Evolutionary conservation across 2,113 vertebrate genomes (phyloP).

Genomic region (Myrmecobius fasciatus): DNA sequence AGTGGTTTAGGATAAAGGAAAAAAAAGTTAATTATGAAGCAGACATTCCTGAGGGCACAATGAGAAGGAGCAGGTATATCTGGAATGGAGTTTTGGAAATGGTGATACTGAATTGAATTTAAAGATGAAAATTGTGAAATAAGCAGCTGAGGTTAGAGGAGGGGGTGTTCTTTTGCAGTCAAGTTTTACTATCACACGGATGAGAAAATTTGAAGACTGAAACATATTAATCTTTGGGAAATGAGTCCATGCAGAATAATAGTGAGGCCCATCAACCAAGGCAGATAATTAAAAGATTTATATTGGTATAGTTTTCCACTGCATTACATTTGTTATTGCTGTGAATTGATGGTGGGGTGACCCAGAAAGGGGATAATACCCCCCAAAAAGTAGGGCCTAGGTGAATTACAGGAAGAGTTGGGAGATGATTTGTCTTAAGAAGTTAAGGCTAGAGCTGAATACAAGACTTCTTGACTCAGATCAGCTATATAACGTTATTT

Average conservation of each 20-base stretch:
- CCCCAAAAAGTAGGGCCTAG: not conserved
- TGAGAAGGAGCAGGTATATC: not conserved
- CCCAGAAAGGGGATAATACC: not conserved
- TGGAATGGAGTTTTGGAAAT: not conserved
- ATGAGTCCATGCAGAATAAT: not conserved
- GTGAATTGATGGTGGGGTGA: no score
- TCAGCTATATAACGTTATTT: not conserved
- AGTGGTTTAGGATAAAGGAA: not conserved
- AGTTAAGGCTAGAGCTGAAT: not conserved
- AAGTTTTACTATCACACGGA: not conserved
- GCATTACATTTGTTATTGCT: not conserved
- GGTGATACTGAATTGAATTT: not conserved
- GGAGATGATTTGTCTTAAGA: not conserved
- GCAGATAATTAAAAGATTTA: not conserved
- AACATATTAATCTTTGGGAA: not conserved
- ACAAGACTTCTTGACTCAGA: not conserved
- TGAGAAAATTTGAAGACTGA: not conserved
- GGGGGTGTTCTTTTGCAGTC: not conserved
- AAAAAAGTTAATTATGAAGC: not conserved
- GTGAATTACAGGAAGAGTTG: not conserved
- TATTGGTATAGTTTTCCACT: not conserved
- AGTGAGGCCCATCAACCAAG: not conserved
- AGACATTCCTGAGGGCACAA: not conserved
- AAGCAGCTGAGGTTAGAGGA: not conserved
- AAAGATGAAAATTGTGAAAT: not conserved